These are phyloP conservation scores for Drosophila nigrodunni DNA, from an alignment of 1,140 invertebrate species.

Conservation along the genomic window DNA sequence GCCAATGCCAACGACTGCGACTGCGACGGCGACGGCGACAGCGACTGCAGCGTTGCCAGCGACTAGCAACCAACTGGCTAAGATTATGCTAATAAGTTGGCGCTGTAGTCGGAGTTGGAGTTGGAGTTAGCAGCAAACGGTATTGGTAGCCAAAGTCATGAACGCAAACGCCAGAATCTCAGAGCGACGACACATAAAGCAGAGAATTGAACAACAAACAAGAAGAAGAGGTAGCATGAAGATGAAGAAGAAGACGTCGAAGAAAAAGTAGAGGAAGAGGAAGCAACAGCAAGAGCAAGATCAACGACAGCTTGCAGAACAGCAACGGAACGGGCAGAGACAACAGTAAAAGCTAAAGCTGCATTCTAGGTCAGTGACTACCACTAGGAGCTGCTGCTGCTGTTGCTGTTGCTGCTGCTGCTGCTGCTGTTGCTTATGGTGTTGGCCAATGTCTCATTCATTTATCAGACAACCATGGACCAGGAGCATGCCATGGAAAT, in stretches of 20 bases:
- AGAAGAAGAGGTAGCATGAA: slow-evolving; percentile 14
- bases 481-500: slow-evolving; percentile 59
- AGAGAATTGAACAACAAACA: slow-evolving; percentile 56
- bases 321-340: slow-evolving; percentile 53
- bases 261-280: slow-evolving; percentile 9
- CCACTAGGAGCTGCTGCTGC: slow-evolving; percentile 58
- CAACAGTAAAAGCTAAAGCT: slow-evolving; percentile 55
- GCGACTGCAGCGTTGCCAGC: slow-evolving; percentile 16
- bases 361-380: slow-evolving; percentile 81
- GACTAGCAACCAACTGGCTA: slow-evolving; percentile 22
- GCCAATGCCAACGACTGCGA: slow-evolving; percentile 18
- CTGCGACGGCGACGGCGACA: slow-evolving; percentile 12
- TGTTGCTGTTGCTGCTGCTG: slow-evolving; percentile 20
- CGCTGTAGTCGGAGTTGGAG: slow-evolving; percentile 26
- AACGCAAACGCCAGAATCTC: slow-evolving; percentile 37
- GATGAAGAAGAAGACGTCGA: not conserved
- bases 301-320: slow-evolving; percentile 48
- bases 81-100: slow-evolving; percentile 80
- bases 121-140: slow-evolving; percentile 58
- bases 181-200: slow-evolving; percentile 54
- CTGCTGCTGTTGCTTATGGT: slow-evolving; percentile 57
- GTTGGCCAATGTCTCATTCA: slow-evolving; percentile 79
- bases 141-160: slow-evolving; percentile 64
- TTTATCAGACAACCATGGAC: slow-evolving; percentile 60
- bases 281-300: slow-evolving; percentile 17